These are phyloP conservation scores for Lagenorhynchus albirostris DNA, from an alignment of 2,113 vertebrate genomes.

Conservation along the genomic window DNA sequence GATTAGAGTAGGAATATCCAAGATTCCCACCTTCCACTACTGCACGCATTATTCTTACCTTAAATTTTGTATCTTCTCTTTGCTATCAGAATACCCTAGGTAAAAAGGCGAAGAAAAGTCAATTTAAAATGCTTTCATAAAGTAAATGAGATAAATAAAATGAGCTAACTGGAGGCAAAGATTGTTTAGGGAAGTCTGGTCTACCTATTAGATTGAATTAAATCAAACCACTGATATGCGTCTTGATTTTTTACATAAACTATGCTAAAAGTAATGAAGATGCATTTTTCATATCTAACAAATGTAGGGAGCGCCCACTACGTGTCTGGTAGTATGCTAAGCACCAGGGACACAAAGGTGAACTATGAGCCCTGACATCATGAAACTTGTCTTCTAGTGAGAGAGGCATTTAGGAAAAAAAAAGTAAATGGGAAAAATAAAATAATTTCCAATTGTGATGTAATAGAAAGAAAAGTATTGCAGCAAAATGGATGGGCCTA, in stretches of 20 bases:
- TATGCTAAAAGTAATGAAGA: not conserved
- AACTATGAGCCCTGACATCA: not conserved
- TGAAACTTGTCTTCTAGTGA: not conserved
- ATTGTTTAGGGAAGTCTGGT: not conserved
- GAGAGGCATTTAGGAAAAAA: not conserved
- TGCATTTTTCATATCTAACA: not conserved
- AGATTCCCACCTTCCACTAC: not conserved
- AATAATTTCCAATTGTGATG: not conserved
- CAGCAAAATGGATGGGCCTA: not conserved
- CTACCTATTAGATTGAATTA: not conserved
- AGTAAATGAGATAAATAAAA: not conserved
- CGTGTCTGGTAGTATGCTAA: not conserved
- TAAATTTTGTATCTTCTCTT: constrained; percentile 42
- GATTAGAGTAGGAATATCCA: not conserved
- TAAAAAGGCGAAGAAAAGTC: not conserved
- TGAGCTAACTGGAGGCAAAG: not conserved
- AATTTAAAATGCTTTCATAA: not conserved
- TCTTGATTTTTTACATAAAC: not conserved
- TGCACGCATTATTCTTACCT: constrained; percentile 49
- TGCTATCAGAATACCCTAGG: constrained; percentile 55
- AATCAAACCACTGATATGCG: not conserved
- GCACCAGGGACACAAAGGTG: not conserved
- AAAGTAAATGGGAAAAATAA: not conserved
- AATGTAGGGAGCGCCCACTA: not conserved
- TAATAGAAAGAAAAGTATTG: not conserved